Conservation (phyloP, 2,797 vertebrate genomes). For the Malacoraja senta region DNA sequence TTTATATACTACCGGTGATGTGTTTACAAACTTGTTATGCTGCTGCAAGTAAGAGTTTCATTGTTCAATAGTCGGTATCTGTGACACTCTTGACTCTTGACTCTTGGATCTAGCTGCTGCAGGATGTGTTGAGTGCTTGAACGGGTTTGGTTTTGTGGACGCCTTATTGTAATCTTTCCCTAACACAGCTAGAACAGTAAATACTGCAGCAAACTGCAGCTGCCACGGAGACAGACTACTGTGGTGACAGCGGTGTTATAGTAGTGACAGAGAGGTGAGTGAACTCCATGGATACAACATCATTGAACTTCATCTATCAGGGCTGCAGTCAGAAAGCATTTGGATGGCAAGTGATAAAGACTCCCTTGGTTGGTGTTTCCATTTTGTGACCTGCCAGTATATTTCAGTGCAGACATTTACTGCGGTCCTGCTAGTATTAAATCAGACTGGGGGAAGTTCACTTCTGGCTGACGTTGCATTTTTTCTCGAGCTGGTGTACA, state of each 20-base stretch:
- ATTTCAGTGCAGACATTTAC: background rate
- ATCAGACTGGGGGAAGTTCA: background rate
- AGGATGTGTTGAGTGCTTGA: background rate
- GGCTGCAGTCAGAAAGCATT: background rate
- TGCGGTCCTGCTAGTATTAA: background rate
- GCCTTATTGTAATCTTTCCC: constrained; percentile 44
- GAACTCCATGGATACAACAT: background rate
- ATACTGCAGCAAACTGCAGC: background rate
- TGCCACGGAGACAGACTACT: background rate
- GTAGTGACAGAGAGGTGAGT: background rate
- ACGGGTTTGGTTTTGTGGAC: background rate
- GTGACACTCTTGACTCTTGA: too few species aligned
- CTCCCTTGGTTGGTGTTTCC: background rate
- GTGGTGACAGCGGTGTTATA: background rate
- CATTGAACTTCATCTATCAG: background rate
- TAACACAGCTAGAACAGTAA: constrained; percentile 37
- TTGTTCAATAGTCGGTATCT: too few species aligned
- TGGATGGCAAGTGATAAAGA: background rate
- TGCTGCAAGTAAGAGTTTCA: too few species aligned
- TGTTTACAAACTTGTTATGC: too few species aligned
- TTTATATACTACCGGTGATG: too few species aligned
- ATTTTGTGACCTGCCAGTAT: background rate
- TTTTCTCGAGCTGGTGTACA: background rate
- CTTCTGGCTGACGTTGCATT: background rate
- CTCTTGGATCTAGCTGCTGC: background rate